A percentile compares a stretch with the other conserved stretches of the same genome.
Evolutionary conservation across 2,113 vertebrate genomes (phyloP).

Genomic region (Anolis carolinensis): DNA sequence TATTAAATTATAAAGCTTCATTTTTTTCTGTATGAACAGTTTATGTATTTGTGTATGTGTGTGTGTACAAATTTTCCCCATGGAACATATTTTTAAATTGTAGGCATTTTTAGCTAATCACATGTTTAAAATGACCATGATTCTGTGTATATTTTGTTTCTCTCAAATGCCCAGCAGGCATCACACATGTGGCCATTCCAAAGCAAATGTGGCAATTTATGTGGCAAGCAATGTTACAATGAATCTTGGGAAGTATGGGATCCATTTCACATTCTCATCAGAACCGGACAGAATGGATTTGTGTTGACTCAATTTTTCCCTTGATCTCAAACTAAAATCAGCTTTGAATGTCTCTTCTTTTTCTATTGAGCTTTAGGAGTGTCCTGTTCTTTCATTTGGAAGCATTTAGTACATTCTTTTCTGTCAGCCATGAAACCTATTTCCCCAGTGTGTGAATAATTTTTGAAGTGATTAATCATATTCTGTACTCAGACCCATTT

Average conservation of each 20-base stretch:
- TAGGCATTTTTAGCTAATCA: too few species aligned
- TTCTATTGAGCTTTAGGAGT: constrained; percentile 3
- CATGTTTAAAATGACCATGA: too few species aligned
- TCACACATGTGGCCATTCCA: too few species aligned
- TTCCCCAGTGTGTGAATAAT: constrained; percentile 26
- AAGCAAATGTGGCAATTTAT: neutral
- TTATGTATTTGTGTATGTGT: too few species aligned
- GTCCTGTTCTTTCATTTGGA: neutral
- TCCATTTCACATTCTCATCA: neutral
- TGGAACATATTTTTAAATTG: too few species aligned
- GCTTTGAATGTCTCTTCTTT: neutral
- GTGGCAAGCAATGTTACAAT: neutral
- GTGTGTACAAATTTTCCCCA: too few species aligned
- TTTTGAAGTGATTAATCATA: constrained; percentile 40
- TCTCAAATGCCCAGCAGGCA: too few species aligned
- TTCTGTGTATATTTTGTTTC: too few species aligned
- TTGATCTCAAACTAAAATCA: neutral
- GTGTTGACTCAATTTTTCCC: too few species aligned
- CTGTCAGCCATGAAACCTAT: constrained; percentile 32
- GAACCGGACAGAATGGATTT: too few species aligned
- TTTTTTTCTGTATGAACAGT: too few species aligned
- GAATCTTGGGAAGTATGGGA: neutral
- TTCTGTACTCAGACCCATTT: neutral
- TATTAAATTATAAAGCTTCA: too few species aligned
- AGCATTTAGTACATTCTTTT: neutral